Evolutionary conservation across 1,140 invertebrate species (phyloP).

Genomic region (Ceratosolen fusciceps): DNA sequence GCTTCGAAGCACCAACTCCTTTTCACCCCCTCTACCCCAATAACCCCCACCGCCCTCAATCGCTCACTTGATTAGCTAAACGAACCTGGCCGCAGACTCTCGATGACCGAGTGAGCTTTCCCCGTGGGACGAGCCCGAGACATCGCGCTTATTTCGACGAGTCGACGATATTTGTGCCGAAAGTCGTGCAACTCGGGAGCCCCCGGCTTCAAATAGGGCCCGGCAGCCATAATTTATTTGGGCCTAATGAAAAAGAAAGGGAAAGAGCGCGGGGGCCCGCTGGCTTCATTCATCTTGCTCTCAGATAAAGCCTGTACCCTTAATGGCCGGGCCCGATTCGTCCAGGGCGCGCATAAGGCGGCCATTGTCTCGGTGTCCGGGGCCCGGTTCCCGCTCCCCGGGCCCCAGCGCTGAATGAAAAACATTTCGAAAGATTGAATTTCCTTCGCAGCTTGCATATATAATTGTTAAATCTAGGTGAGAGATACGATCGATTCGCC

Average conservation of each 20-base stretch:
- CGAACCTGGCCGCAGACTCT: no score
- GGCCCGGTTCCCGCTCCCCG: no score
- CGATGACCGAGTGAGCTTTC: no score
- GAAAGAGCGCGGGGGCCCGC: background rate
- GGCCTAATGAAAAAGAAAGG: conserved; percentile 11
- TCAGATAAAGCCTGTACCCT: conserved; percentile 27
- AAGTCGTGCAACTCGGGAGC: background rate
- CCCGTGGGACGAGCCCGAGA: conserved; percentile 43
- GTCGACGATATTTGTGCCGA: background rate
- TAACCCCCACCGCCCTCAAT: no score
- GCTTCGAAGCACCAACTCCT: no score
- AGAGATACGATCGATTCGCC: conserved; percentile 33
- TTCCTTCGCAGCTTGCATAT: conserved; percentile 38
- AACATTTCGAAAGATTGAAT: conserved; percentile 43
- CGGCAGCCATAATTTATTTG: conserved; percentile 17
- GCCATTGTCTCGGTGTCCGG: conserved; percentile 20
- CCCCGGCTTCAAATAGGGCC: background rate
- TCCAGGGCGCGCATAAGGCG: conserved; percentile 11
- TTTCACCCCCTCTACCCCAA: no score
- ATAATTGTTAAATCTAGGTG: conserved; percentile 39
- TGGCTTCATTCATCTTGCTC: conserved; percentile 33
- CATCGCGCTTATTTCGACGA: conserved; percentile 19
- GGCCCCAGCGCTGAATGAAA: conserved; percentile 28
- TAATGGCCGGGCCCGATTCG: background rate
- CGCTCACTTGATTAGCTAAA: no score